Base-by-base conservation (phyloP, 1,140 invertebrate species). In the Dysdera silvatica region DNA sequence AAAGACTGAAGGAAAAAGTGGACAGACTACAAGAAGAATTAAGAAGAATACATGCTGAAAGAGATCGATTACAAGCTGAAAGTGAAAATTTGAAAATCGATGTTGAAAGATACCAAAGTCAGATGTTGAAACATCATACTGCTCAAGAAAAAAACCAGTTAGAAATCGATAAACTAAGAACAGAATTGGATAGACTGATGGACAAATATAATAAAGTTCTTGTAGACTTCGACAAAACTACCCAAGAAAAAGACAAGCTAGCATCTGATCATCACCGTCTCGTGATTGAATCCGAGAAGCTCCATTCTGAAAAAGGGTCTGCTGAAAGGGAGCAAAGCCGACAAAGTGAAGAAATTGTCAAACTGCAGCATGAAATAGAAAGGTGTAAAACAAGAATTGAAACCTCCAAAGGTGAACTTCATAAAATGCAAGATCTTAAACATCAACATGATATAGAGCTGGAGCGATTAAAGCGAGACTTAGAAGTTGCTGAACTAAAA, bases 1-100 rank as follows among this genome's bases (percentile, higher is more conserved):
- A 94, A 73, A 93, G 91, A 73, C 85, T 91, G 79, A 88, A 89
- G 68, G 91, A 93, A 68, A 90, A 91, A 70, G 86, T 91, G 69
- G 90, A 94, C 66, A 86, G 89, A 72, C 82, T 85, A 49, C 87
- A 90, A 67, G 78, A 83, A 4, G 91, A 95, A 69, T 79, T 91
- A 53, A 80, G 89, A 57, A 87, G 89, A 76, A 81, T 88, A 4
- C 87, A 91, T 71, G 82, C 81, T 3, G 89, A 91, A 67, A 76
- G 84, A 10, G 86, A 88, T 41, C 83, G 83, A 73, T 77, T 82
- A 55, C 82, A 82, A 67, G 76, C 77, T 66, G 87, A 85, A 71
- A 87, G 82, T 28, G 88, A 83, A 71, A 84, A 90, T 76, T 73
- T 85, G 16, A 85, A 85, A 66, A 80, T 89, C 67, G 88, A 91